phyloP scores from a whole-genome alignment of 2,113 vertebrate species.

The Quiscalus mexicanus region DNA sequence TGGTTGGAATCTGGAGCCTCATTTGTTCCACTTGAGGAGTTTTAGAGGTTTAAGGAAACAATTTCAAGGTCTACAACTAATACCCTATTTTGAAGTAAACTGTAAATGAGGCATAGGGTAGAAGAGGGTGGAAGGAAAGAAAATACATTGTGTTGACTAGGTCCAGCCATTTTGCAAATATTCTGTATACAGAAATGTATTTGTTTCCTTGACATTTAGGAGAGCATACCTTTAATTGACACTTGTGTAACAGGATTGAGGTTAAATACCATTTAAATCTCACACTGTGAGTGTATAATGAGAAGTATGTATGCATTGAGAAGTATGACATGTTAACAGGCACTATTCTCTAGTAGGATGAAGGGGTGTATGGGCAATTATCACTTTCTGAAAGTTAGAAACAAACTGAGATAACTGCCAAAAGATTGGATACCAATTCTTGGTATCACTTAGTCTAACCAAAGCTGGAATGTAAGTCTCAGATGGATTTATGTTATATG shows the following conservation, averaged over 20 bases:
- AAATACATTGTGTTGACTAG: not conserved
- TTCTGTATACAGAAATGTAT: not conserved
- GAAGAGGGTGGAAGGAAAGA: not conserved
- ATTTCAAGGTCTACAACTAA: not conserved
- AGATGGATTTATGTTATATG: not conserved
- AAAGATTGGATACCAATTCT: not conserved
- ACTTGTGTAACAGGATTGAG: not conserved
- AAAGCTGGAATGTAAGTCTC: not conserved
- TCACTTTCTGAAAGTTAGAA: not conserved
- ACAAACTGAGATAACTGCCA: not conserved
- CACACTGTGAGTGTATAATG: not conserved
- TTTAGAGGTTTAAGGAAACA: not conserved
- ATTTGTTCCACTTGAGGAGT: conserved; percentile 1
- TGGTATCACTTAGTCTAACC: not conserved
- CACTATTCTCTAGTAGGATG: not conserved
- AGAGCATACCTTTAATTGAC: not conserved
- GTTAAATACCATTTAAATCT: not conserved
- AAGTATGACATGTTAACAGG: not conserved
- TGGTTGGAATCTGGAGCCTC: conserved; percentile 16
- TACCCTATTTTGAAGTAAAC: not conserved
- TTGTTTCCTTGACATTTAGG: not conserved
- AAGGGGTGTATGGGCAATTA: not conserved
- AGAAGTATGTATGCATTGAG: not conserved
- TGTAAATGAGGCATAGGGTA: not conserved
- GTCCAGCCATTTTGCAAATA: not conserved